Evolutionary conservation across 2,888 invertebrate species (phyloP), one percentile per base, ranked within the genome.

Genomic region (Chrysodeixis includens): DNA sequence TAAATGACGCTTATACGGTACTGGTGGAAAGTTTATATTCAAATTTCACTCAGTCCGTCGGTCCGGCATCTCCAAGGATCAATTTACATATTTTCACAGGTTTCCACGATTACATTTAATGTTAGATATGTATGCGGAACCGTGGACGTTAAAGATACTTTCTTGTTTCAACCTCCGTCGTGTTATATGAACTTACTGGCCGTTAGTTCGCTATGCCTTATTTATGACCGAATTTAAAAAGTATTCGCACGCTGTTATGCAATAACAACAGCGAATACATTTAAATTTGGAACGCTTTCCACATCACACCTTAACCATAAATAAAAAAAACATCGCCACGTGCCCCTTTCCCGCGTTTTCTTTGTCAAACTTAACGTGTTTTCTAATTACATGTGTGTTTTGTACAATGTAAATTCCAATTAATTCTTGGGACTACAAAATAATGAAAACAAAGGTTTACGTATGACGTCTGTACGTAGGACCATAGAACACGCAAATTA

Each of bases 31-130:
- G 93, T 94, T 94, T 94, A 93, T 93, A 94, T 95, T 95, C 93
- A 94, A 94, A 95, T 94, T 93, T 91, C 87, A 89, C 87, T 88
- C 90, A 89, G 92, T 90, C 92, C 89, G 91, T 85, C 90, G 88
- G 93, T 92, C 93, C 93, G 90, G 86, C 92, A 93, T 93, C 94
- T 95, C 94, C 85, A 88, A 93, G 94, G 94, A 93, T 93, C 94
- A 93, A 95, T 95, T 94, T 95, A 92, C 94, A 95, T 95, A 94
- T 94, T 93, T 93, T 93, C 93, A 91, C 93, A 93, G 93, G 94
- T 93, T 93, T 92, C 92, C 88, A 84, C 90, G 89, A 89, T 91
- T 90, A 91, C 89, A 87, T 89, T 91, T 90, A 88, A 90, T 88
- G 88, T 89, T 88, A 84, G 83, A 88, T 88, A 81, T 84, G 84